Evolutionary conservation across 2,797 vertebrate species (phyloP), one percentile per base, ranked within the genome.

Genomic region (Sandelia bainsii): DNA sequence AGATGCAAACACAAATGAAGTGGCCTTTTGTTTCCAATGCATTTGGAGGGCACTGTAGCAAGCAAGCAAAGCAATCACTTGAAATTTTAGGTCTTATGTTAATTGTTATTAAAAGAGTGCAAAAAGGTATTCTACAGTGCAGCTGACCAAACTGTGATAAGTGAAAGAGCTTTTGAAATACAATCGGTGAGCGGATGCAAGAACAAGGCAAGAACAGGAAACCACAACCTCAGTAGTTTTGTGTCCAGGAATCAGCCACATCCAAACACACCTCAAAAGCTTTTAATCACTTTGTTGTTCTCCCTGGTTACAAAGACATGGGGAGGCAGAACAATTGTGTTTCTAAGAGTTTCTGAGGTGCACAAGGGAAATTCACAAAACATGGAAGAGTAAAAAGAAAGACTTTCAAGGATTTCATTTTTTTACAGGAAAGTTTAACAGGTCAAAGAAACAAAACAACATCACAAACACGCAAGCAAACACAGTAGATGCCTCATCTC

Each of bases 231-330:
- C 77, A 46, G 63, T 9, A 58, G 51, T 51, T 16, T 54, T 3
- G 73, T 67, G 81, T 85, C 81, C 83, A 80, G 52, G 67, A 75
- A 72, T 82, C 86, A 76, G 75, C 79, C 70, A 72, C 84, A 69
- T 89, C 83, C 80, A 86, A 81, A 69, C 77, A 76, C 85, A 86
- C 80, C 86, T 92, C 79, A 89, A 89, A 92, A 62, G 72, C 82
- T 72, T 85, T 85, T 85, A 86, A 90, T 90, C 80, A 82, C 89
- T 88, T 88, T 93, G 85, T 88, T 87, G 85, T 94, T 90, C 83
- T 85, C 90, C 89, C 88, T 67, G 84, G 89, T 87, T 89, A 89
- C 89, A 90, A 87, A 91, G 85, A 77, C 54, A 82, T 44, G 48
- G 80, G 58, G 63, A 78, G 80, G 77, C 76, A 79, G 77, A 87